A percentile compares a stretch with the other conserved stretches of the same genome.
Evolutionary conservation across 1,140 invertebrate genomes (phyloP).

Genomic region (Kradibia gibbosae): DNA sequence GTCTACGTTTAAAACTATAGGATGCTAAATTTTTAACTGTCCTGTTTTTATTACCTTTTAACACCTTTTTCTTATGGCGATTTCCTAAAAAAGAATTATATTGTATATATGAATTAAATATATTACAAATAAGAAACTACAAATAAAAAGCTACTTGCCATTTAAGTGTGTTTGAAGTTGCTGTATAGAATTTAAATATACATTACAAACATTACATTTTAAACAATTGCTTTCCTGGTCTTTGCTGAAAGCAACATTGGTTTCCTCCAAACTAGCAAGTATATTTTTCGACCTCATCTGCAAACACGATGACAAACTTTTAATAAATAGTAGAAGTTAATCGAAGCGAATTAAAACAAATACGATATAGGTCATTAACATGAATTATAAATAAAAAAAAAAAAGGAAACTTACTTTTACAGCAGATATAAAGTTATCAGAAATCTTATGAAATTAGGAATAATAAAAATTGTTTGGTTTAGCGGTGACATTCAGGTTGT

Average conservation of each 20-base stretch:
- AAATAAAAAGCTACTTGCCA: constrained; percentile 61
- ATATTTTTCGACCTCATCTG: constrained; percentile 70
- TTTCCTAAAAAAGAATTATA: constrained; percentile 69
- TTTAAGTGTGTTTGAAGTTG: constrained; percentile 74
- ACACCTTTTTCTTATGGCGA: constrained; percentile 69
- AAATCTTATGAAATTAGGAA: too few species aligned
- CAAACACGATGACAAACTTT: constrained; percentile 32
- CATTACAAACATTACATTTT: constrained; percentile 72
- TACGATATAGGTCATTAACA: too few species aligned
- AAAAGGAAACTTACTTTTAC: too few species aligned
- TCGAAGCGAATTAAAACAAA: too few species aligned
- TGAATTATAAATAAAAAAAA: too few species aligned
- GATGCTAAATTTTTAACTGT: constrained; percentile 57
- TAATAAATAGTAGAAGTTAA: background rate
- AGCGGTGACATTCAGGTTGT: too few species aligned
- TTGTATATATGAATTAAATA: constrained; percentile 38
- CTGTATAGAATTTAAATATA: constrained; percentile 72
- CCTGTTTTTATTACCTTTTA: constrained; percentile 68
- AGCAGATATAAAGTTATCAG: too few species aligned
- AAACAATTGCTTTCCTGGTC: constrained; percentile 70
- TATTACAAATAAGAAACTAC: background rate
- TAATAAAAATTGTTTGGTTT: too few species aligned
- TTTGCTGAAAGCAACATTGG: constrained; percentile 68
- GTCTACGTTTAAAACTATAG: constrained; percentile 60
- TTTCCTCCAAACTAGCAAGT: constrained; percentile 69